Evolutionary conservation across 2,113 vertebrate genomes (phyloP).

Genomic region (Bos taurus): DNA sequence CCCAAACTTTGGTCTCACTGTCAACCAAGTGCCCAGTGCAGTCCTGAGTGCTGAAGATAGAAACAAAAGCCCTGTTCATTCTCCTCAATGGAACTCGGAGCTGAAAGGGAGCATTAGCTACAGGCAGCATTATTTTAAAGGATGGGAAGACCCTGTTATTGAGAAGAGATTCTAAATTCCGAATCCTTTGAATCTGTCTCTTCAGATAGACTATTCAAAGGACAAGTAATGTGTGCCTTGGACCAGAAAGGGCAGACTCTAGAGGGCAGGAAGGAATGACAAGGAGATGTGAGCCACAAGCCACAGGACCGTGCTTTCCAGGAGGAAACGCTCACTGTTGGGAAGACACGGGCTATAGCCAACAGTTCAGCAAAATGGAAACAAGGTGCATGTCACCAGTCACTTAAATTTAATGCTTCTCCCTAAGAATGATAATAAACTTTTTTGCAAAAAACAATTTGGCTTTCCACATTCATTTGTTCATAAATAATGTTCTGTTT

Average conservation of each 20-base stretch:
- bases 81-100: not conserved
- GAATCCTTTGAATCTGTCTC: not conserved
- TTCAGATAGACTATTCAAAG: not conserved
- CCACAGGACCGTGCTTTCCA: not conserved
- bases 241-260: not conserved
- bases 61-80: not conserved
- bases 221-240: not conserved
- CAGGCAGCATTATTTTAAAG: not conserved
- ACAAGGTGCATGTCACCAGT: fast-evolving
- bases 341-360: not conserved
- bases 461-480: not conserved
- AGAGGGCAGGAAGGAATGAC: not conserved
- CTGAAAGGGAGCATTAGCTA: not conserved
- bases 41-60: not conserved
- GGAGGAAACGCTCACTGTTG: no score
- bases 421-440: not conserved
- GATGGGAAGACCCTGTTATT: not conserved
- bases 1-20: not conserved
- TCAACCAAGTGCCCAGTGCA: not conserved
- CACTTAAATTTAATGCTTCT: not conserved
- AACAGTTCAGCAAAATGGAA: not conserved
- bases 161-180: not conserved
- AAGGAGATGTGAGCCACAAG: not conserved
- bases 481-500: not conserved
- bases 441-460: not conserved